These are phyloP conservation scores for Acinonyx jubatus DNA, from an alignment of 2,113 vertebrate genomes.

Conservation along the genomic window DNA sequence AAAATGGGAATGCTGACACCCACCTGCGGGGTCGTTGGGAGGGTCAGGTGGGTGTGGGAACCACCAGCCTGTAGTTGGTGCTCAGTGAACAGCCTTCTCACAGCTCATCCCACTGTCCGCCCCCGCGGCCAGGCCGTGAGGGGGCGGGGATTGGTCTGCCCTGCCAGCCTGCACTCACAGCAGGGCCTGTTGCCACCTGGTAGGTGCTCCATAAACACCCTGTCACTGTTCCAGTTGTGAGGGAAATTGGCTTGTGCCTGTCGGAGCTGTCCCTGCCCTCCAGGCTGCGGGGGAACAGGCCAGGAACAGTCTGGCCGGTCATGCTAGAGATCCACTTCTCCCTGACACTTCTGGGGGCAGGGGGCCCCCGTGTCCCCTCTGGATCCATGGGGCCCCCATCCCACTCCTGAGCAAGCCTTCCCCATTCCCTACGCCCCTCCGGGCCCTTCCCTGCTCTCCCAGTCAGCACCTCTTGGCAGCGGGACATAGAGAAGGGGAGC, in stretches of 20 bases:
- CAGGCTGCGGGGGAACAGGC: background rate
- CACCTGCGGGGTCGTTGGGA: background rate
- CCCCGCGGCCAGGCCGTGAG: background rate
- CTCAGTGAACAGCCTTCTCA: background rate
- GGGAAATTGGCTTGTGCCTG: background rate
- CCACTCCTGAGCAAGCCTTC: background rate
- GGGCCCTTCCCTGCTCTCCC: background rate
- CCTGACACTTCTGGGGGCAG: background rate
- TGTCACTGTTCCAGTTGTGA: background rate
- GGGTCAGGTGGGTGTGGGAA: accelerated
- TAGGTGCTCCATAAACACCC: background rate
- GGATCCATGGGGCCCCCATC: background rate
- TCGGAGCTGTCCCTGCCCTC: background rate
- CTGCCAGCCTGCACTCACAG: background rate
- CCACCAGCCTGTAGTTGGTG: accelerated
- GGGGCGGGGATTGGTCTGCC: background rate
- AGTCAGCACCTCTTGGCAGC: background rate
- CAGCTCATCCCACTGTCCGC: background rate
- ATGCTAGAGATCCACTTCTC: background rate
- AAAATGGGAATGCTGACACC: background rate
- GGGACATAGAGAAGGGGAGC: background rate
- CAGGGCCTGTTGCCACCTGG: background rate
- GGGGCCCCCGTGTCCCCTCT: background rate
- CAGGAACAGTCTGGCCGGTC: background rate
- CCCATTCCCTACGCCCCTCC: accelerated